phyloP scores from a whole-genome alignment of 2,797 vertebrate species.

The Ambastaia sidthimunki region DNA sequence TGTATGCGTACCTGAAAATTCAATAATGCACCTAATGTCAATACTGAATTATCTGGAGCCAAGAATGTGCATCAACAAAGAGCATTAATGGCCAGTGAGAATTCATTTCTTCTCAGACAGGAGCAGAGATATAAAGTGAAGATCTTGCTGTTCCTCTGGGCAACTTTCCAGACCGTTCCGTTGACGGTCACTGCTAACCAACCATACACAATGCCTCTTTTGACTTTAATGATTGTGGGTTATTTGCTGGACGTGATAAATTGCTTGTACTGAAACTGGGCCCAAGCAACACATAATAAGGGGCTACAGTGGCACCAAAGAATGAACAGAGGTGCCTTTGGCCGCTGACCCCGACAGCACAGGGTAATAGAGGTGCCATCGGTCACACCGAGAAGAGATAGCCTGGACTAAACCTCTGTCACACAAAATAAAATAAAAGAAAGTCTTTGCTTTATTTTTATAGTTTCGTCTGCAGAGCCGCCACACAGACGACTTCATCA shows the following conservation, averaged over 20 bases:
- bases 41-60: background rate
- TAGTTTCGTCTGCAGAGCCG: background rate
- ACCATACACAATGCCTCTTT: constrained; percentile 60
- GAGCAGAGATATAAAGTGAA: constrained; percentile 26
- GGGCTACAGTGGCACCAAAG: constrained; percentile 53
- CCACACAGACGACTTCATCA: background rate
- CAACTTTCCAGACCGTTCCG: constrained; percentile 33
- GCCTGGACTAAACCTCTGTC: constrained; percentile 14
- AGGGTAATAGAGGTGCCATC: constrained; percentile 54
- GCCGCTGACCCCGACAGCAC: constrained; percentile 54
- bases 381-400: constrained; percentile 28
- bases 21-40: background rate
- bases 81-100: constrained; percentile 7
- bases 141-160: constrained; percentile 31
- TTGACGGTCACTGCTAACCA: constrained; percentile 38
- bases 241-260: constrained; percentile 68
- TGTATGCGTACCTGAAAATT: constrained; percentile 16
- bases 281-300: constrained; percentile 56
- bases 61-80: background rate
- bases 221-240: constrained; percentile 66
- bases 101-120: constrained; percentile 5
- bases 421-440: constrained; percentile 15
- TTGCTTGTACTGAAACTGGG: constrained; percentile 62
- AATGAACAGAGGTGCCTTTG: constrained; percentile 60
- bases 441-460: constrained; percentile 5